These are phyloP conservation scores for Calameuta idolon DNA, from an alignment of 2,888 invertebrate genomes.

Conservation along the genomic window DNA sequence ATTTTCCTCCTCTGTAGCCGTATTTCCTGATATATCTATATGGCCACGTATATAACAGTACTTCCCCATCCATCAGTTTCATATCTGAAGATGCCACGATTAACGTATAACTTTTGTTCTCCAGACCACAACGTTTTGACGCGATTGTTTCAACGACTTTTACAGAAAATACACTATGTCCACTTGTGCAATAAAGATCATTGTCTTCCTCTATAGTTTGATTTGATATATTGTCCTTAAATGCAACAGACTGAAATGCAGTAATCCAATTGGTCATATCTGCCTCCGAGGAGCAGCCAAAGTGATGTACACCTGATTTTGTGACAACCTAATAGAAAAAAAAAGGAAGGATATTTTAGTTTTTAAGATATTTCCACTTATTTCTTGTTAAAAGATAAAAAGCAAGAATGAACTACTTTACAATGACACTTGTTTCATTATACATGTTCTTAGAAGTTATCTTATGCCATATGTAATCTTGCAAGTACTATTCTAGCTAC, in stretches of 20 bases:
- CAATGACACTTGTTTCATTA: background rate
- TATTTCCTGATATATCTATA: slow-evolving; percentile 86
- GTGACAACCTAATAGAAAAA: slow-evolving; percentile 74
- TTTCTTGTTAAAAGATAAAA: background rate
- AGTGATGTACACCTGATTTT: slow-evolving; percentile 74
- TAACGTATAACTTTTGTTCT: slow-evolving; percentile 78
- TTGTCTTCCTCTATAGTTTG: slow-evolving; percentile 86
- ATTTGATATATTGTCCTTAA: slow-evolving; percentile 75
- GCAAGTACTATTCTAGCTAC: background rate
- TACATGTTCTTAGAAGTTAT: background rate
- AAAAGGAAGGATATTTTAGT: slow-evolving; percentile 12
- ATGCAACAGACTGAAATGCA: slow-evolving; percentile 85
- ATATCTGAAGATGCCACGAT: slow-evolving; percentile 81
- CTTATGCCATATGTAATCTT: background rate
- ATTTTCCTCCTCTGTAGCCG: slow-evolving; percentile 87
- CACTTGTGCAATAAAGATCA: slow-evolving; percentile 88
- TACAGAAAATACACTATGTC: slow-evolving; percentile 84
- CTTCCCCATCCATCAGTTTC: slow-evolving; percentile 77
- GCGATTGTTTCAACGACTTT: slow-evolving; percentile 83
- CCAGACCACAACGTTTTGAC: slow-evolving; percentile 80
- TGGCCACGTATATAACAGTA: slow-evolving; percentile 83
- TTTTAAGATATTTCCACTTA: background rate
- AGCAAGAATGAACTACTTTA: background rate
- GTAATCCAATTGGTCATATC: slow-evolving; percentile 83
- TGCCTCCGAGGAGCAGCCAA: slow-evolving; percentile 76